Evolutionary conservation across 2,888 invertebrate genomes (phyloP).

Genomic region (Plagodis pulveraria): DNA sequence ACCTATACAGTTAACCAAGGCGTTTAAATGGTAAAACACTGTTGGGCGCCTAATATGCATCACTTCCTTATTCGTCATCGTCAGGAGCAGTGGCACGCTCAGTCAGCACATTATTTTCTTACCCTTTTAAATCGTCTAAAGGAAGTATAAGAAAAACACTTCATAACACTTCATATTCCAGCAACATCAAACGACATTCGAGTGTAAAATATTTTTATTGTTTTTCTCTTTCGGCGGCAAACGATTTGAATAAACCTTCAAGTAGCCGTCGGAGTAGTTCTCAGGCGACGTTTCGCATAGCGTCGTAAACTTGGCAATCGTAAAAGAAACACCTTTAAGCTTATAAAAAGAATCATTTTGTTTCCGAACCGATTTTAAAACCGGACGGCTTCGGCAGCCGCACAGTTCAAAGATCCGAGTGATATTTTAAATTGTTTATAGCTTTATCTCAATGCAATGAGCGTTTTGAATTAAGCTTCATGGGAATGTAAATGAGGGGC

Average conservation of each 20-base stretch:
- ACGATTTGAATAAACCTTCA: constrained; percentile 73
- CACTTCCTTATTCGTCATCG: too few relatives aligned
- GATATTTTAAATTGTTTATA: constrained; percentile 38
- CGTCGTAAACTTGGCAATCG: constrained; percentile 69
- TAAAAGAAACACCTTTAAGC: constrained; percentile 76
- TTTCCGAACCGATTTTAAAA: constrained; percentile 47
- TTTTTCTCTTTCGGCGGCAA: constrained; percentile 56
- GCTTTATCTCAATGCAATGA: constrained; percentile 42
- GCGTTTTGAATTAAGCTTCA: constrained; percentile 27
- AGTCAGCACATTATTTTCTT: too few relatives aligned
- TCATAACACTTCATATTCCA: constrained; percentile 1
- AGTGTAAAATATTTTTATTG: constrained; percentile 51
- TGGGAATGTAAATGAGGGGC: background rate
- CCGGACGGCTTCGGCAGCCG: constrained; percentile 47
- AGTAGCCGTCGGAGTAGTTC: constrained; percentile 65
- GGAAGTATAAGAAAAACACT: background rate
- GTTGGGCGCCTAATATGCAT: too few relatives aligned
- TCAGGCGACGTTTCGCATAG: constrained; percentile 49
- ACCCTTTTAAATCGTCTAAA: too few relatives aligned
- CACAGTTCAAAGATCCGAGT: constrained; percentile 20
- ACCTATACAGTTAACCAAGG: too few relatives aligned
- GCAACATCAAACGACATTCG: constrained; percentile 16
- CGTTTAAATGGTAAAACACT: too few relatives aligned
- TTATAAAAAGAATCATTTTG: constrained; percentile 52
- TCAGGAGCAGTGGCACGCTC: too few relatives aligned